Conservation (phyloP, 2,797 vertebrate genomes). For the Rousettus madagascariensis region DNA sequence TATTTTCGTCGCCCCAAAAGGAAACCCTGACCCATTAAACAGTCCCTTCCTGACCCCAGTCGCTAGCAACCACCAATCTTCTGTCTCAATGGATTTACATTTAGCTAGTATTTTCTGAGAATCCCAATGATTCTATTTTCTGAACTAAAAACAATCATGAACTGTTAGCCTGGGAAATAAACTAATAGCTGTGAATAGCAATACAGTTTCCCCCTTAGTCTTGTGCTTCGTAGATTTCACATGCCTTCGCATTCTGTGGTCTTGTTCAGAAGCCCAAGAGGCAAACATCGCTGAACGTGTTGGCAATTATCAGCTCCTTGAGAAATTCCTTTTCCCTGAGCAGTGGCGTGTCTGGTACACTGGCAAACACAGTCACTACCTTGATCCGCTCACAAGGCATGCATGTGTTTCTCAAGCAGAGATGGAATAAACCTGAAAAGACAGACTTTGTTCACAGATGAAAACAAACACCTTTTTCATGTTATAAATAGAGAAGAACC, state of each 20-base stretch:
- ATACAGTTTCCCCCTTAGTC: not conserved
- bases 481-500: not conserved
- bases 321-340: slow-evolving; percentile 63
- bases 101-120: slow-evolving; percentile 19
- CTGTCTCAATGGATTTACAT: not conserved
- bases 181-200: not conserved
- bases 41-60: not conserved
- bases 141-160: not conserved
- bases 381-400: not conserved
- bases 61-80: not conserved
- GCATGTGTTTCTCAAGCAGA: not conserved
- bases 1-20: not conserved
- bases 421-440: not conserved
- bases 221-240: fast-evolving
- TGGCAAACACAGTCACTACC: not conserved
- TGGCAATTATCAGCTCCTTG: slow-evolving; percentile 41
- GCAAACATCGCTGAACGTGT: not conserved
- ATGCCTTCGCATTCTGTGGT: not conserved
- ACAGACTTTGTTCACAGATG: not conserved
- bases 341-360: not conserved
- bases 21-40: not conserved
- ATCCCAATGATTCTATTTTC: not conserved
- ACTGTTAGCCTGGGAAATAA: not conserved
- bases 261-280: not conserved
- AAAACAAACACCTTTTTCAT: not conserved